A percentile compares a stretch with the other conserved stretches of the same genome.
Evolutionary conservation across 2,888 invertebrate species (phyloP).

Genomic region (Drosophila lacicola): DNA sequence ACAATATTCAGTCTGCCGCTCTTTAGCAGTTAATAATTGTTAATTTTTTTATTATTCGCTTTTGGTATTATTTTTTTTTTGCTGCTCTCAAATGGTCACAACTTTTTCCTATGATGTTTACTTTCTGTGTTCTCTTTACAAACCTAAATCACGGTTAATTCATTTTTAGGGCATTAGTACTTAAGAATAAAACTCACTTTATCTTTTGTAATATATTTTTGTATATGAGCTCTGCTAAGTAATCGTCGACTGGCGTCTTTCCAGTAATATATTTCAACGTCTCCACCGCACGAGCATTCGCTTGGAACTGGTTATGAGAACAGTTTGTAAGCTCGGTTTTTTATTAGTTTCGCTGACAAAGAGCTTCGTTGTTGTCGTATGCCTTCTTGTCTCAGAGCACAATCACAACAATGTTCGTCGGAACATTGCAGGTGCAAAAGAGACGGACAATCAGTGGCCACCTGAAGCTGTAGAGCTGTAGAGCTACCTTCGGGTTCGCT

Average conservation of each 20-base stretch:
- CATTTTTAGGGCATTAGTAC: slow-evolving; percentile 5
- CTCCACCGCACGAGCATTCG: slow-evolving; percentile 61
- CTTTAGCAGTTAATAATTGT: no score
- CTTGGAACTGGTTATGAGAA: slow-evolving; percentile 81
- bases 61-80: no score
- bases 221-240: slow-evolving; percentile 16
- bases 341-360: slow-evolving; percentile 82
- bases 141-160: no score
- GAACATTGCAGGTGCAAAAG: slow-evolving; percentile 37
- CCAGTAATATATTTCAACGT: slow-evolving; percentile 38
- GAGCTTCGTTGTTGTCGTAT: slow-evolving; percentile 73
- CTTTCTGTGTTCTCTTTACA: no score
- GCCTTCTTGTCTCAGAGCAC: slow-evolving; percentile 26
- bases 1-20: no score
- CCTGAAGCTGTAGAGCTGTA: not conserved
- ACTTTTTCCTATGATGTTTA: no score
- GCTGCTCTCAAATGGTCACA: no score
- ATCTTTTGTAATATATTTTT: slow-evolving; percentile 16
- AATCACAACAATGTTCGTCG: slow-evolving; percentile 57
- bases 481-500: slow-evolving; percentile 19
- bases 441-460: slow-evolving; percentile 23
- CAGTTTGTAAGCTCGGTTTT: slow-evolving; percentile 78
- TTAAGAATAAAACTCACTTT: slow-evolving; percentile 42
- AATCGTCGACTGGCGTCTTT: slow-evolving; percentile 20
- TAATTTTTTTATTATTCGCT: no score